Conservation (phyloP, 1,140 invertebrate species). For the Reticulitermes speratus region DNA sequence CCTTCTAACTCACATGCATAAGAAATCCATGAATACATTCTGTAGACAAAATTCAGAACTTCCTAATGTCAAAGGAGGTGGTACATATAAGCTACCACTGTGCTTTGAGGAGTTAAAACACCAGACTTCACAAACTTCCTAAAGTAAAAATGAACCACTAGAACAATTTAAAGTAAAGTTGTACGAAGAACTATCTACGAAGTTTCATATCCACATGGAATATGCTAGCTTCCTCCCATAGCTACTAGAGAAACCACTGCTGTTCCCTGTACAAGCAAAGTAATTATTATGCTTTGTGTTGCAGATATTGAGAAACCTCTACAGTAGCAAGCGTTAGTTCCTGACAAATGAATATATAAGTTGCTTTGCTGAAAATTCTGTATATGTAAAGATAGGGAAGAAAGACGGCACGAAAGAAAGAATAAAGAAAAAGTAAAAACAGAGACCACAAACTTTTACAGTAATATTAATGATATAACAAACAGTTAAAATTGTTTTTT, state of each 20-base stretch:
- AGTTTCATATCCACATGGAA: constrained; percentile 5
- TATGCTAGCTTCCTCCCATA: background rate
- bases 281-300: background rate
- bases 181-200: background rate
- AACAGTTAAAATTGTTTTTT: too few species aligned
- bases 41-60: too few species aligned
- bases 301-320: background rate
- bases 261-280: background rate
- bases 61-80: too few species aligned
- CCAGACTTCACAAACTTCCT: background rate
- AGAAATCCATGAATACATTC: too few species aligned
- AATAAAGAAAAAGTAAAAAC: background rate
- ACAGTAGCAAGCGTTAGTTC: background rate
- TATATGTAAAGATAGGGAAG: background rate
- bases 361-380: background rate
- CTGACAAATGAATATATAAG: background rate
- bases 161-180: background rate
- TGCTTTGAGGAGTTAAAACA: background rate
- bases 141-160: background rate
- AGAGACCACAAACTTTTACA: background rate
- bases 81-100: too few species aligned
- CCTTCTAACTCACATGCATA: too few species aligned
- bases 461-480: background rate
- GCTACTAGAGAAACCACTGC: background rate
- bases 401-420: too few species aligned